A percentile compares a stretch with the other conserved stretches of the same genome.
phyloP scores from a whole-genome alignment of 2,797 vertebrate genomes.

The Nannoperca obscura region DNA sequence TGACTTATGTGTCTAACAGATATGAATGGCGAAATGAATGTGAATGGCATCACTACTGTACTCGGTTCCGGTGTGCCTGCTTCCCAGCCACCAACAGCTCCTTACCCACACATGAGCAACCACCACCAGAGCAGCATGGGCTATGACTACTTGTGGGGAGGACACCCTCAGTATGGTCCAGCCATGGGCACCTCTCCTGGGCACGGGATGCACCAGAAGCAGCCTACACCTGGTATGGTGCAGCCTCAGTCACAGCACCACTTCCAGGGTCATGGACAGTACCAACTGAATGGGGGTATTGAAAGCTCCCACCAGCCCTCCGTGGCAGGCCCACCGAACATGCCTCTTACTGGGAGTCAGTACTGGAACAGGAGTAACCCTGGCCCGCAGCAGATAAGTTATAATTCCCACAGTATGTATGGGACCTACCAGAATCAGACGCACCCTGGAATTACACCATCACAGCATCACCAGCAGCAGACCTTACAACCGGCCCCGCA shows the following conservation, averaged over 20 bases:
- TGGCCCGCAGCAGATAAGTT: constrained; percentile 87
- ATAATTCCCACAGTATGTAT: constrained; percentile 84
- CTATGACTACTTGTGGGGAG: constrained; percentile 95
- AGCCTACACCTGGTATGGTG: constrained; percentile 82
- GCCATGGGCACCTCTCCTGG: constrained; percentile 79
- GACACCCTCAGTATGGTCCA: constrained; percentile 89
- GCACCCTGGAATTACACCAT: constrained; percentile 83
- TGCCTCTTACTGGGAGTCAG: constrained; percentile 86
- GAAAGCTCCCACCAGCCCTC: constrained; percentile 86
- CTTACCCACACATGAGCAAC: constrained; percentile 86
- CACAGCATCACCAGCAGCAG: constrained; percentile 85
- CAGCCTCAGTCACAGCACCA: constrained; percentile 87
- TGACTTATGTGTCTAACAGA: constrained; percentile 80
- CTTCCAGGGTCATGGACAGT: constrained; percentile 89
- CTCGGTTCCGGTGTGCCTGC: constrained; percentile 91
- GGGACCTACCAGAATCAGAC: constrained; percentile 86
- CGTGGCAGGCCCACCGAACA: constrained; percentile 84
- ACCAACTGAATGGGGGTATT: constrained; percentile 91
- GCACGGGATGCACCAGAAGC: constrained; percentile 90
- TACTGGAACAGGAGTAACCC: constrained; percentile 91
- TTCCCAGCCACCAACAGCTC: constrained; percentile 87
- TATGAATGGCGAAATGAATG: constrained; percentile 97
- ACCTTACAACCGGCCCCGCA: constrained; percentile 74
- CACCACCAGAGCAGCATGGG: constrained; percentile 88
- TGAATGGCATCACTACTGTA: constrained; percentile 98